Percentiles rank a stretch among this genome's conserved stretches.
phyloP scores from a whole-genome alignment of 2,888 invertebrate genomes.

The Calameuta idolon region DNA sequence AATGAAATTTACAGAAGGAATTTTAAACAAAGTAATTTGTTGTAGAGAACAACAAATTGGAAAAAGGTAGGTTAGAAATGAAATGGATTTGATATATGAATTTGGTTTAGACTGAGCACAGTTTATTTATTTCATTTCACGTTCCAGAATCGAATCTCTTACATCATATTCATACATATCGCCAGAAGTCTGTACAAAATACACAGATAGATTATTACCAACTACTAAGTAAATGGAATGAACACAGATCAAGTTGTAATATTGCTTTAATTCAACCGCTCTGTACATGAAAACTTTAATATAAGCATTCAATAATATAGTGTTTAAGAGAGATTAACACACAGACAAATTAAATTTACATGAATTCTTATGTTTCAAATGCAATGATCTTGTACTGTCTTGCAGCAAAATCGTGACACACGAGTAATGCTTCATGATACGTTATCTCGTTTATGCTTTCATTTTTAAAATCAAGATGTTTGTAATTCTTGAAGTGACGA shows the following conservation, averaged over 20 bases:
- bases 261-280: conserved; percentile 57
- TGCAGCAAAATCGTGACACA: background rate
- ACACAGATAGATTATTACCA: conserved; percentile 34
- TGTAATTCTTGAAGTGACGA: background rate
- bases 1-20: background rate
- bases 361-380: background rate
- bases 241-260: conserved; percentile 47
- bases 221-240: conserved; percentile 49
- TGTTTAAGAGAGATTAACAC: background rate
- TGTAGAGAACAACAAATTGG: background rate
- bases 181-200: conserved; percentile 46
- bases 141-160: conserved; percentile 37
- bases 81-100: background rate
- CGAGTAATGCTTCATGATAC: background rate
- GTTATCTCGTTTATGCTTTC: background rate
- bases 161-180: conserved; percentile 28
- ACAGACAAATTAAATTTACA: background rate
- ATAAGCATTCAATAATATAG: background rate
- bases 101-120: background rate
- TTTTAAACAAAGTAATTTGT: background rate
- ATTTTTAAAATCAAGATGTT: background rate
- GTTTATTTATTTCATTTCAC: conserved; percentile 38
- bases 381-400: background rate
- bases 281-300: conserved; percentile 31
- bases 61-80: background rate